Percentiles rank a stretch among this genome's conserved stretches.
These are phyloP conservation scores for Gymnodraco acuticeps DNA, from an alignment of 2,797 vertebrate genomes.

Conservation along the genomic window DNA sequence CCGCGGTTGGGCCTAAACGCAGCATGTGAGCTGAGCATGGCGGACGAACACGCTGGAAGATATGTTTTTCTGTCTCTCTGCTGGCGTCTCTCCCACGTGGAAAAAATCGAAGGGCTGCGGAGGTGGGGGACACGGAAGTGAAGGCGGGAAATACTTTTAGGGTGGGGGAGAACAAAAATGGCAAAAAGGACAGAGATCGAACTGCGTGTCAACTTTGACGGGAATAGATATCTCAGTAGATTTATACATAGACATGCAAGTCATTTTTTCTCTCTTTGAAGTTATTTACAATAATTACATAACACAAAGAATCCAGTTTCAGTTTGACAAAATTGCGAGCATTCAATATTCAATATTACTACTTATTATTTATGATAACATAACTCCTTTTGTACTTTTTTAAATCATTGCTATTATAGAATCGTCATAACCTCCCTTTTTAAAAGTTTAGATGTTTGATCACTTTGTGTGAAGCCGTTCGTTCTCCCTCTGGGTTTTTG, in stretches of 20 bases:
- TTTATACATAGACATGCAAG: slow-evolving; percentile 91
- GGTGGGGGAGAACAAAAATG: slow-evolving; percentile 10
- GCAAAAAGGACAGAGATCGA: slow-evolving; percentile 71
- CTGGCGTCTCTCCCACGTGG: slow-evolving; percentile 1
- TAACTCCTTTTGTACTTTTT: slow-evolving; percentile 78
- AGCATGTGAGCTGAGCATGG: slow-evolving; percentile 15
- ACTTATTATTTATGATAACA: slow-evolving; percentile 84
- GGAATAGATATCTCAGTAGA: slow-evolving; percentile 86
- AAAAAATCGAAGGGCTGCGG: background rate
- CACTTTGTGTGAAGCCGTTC: slow-evolving; percentile 67
- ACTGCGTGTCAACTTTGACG: slow-evolving; percentile 81
- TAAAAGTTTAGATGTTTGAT: slow-evolving; percentile 61
- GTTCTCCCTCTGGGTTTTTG: slow-evolving; percentile 70
- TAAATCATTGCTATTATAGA: slow-evolving; percentile 80
- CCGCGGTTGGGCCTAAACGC: slow-evolving; percentile 21
- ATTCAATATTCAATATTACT: slow-evolving; percentile 86
- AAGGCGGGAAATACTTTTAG: slow-evolving; percentile 3
- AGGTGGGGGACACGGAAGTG: background rate
- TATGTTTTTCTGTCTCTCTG: slow-evolving; percentile 38
- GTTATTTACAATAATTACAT: slow-evolving; percentile 92
- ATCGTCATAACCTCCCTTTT: slow-evolving; percentile 67
- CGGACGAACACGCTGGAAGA: slow-evolving; percentile 30
- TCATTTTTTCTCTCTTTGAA: slow-evolving; percentile 88
- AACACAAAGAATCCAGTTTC: slow-evolving; percentile 88
- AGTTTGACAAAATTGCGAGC: slow-evolving; percentile 88